Conservation (phyloP, 2,113 vertebrate genomes). For the Crotalus viridis region DNA sequence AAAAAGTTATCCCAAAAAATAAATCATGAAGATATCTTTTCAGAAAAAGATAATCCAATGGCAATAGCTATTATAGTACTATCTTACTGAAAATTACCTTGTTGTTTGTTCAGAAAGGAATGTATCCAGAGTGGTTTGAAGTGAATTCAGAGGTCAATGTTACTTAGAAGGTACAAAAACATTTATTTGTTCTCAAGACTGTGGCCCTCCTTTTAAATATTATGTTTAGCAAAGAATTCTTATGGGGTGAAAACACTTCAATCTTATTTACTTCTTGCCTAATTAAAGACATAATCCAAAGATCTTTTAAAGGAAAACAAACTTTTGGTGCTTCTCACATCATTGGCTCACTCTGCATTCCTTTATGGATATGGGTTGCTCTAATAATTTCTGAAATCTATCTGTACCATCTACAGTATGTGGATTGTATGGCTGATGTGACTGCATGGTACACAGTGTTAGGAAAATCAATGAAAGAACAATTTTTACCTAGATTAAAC, state of each 20-base stretch:
- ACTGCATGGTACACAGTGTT: not conserved
- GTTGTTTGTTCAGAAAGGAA: not conserved
- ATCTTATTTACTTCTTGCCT: not conserved
- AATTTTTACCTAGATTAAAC: not conserved
- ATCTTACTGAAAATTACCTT: not conserved
- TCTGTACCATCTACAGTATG: not conserved
- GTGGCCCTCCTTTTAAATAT: not conserved
- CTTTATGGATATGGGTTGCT: not conserved
- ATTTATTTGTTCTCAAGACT: not conserved
- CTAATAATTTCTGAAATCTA: not conserved
- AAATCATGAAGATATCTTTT: not conserved
- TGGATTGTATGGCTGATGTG: not conserved
- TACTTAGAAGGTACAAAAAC: not conserved
- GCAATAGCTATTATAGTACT: not conserved
- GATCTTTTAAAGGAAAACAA: not conserved
- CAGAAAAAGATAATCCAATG: not conserved
- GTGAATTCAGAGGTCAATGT: not conserved
- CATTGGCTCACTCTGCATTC: not conserved
- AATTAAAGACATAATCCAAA: not conserved
- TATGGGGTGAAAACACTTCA: not conserved
- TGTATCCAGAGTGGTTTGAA: not conserved
- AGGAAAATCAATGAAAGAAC: not conserved
- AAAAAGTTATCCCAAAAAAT: not conserved
- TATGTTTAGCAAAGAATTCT: not conserved
- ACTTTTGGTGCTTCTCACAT: not conserved